phyloP scores from a whole-genome alignment of 2,113 vertebrate species.

The Gymnogyps californianus region DNA sequence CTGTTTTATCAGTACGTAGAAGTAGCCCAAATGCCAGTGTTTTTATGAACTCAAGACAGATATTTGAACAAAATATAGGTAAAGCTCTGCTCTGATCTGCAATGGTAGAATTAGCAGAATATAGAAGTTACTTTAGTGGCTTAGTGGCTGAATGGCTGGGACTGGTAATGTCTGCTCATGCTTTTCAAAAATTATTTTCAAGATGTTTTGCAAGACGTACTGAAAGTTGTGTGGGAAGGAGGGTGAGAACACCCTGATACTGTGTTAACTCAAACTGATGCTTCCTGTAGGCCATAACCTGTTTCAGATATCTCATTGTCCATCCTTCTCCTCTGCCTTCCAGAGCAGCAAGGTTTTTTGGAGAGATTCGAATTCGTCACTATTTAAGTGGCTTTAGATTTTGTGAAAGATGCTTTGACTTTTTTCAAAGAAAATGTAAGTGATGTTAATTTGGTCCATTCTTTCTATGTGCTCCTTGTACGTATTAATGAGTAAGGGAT shows the following conservation, averaged over 20 bases:
- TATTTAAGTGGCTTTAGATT: not conserved
- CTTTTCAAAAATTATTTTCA: not conserved
- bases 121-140: not conserved
- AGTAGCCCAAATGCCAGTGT: not conserved
- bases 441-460: not conserved
- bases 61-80: not conserved
- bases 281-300: not conserved
- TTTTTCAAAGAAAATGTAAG: not conserved
- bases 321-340: not conserved
- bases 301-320: not conserved
- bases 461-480: not conserved
- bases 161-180: not conserved
- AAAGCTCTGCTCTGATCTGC: not conserved
- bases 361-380: not conserved
- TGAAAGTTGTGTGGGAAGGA: constrained; percentile 46
- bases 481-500: not conserved
- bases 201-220: constrained; percentile 9
- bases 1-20: not conserved
- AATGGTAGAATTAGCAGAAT: not conserved
- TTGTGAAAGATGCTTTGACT: not conserved
- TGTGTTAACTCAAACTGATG: not conserved
- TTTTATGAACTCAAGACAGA: not conserved
- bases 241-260: not conserved
- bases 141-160: not conserved
- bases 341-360: not conserved